Evolutionary conservation across 2,113 vertebrate species (phyloP), one percentile per base, ranked within the genome.

Genomic region (Brienomyrus longianalis): DNA sequence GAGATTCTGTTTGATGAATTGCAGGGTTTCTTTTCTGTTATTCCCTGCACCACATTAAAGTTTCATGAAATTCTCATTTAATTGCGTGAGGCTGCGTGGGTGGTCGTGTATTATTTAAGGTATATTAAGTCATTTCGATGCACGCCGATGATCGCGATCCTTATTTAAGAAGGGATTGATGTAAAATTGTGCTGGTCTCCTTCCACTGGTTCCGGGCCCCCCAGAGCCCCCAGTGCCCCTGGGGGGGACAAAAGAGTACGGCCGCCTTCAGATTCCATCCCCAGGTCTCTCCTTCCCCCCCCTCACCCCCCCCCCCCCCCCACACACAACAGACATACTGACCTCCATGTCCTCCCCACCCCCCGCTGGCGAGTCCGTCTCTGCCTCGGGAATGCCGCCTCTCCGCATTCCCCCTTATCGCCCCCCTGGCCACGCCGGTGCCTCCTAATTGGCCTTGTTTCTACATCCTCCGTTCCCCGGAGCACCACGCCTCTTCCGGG

Each of bases 201-300:
- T 6, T 51, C 27, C 6, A 31, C 13, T 17, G 15, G 27, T 56
- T 54, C 19, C 8, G 10, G 11, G 27, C 1, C 56, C 17, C 48
- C 51, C n/a, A 27, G 27, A 39, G 50, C 51, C 19, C 85, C 27
- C 85, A 54, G 17, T 62, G 54, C 52, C 54, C 47, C 31, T 11
- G 23, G 54, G 54, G 31, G 45, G 31, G 23, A 62, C 54, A 92
- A 89, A 91, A 91, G 89, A 50, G 47, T 15, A 47, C 31, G 90
- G 87, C 51, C 89, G 89, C 92, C 92, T 91, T 91, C 89, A 89
- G 74, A 88, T 90, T 89, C 91, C 91, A 88, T 90, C 90, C 88
- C 17, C 83, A 47, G 70, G 91, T 89, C 91, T 91, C 90, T 91
- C 70, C 89, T 50, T 89, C 88, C 56, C 86, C 89, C 54, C 52